Conservation (phyloP, 1,140 invertebrate genomes). For the Oedothorax gibbosus region DNA sequence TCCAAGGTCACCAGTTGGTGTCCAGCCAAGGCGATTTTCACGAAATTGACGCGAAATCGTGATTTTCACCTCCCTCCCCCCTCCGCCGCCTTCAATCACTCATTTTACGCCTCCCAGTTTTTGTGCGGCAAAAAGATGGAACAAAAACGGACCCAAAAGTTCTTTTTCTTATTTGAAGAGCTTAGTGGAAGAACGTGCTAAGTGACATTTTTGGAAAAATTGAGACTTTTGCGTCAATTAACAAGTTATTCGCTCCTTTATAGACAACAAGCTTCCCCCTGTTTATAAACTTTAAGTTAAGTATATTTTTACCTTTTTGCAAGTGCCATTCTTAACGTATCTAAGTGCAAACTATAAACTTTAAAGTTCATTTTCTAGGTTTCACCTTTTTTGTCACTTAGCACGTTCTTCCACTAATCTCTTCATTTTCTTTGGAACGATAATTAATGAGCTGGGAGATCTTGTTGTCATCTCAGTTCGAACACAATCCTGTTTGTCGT, state of each 20-base stretch:
- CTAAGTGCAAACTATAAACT: no score
- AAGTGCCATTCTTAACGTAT: no score
- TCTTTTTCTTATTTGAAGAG: background rate
- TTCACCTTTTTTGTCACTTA: no score
- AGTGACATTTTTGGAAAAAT: no score
- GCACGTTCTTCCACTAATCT: no score
- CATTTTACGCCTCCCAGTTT: background rate
- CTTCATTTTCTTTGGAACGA: slow-evolving; percentile 7
- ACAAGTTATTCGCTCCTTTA: background rate
- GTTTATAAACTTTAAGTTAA: no score
- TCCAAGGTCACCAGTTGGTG: no score
- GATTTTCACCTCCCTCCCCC: background rate
- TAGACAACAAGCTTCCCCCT: no score
- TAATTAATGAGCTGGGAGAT: slow-evolving; percentile 55
- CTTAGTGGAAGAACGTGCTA: no score
- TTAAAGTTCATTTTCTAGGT: no score
- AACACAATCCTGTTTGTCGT: slow-evolving; percentile 46
- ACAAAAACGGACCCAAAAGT: background rate
- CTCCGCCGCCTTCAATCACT: slow-evolving; percentile 14
- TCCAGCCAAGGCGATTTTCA: slow-evolving; percentile 6
- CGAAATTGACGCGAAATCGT: slow-evolving; percentile 53
- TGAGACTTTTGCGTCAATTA: no score
- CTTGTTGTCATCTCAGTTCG: slow-evolving; percentile 46
- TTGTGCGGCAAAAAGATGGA: background rate
- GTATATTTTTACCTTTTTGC: no score